Percentiles rank a stretch among this genome's conserved stretches.
Evolutionary conservation across 2,797 vertebrate genomes (phyloP).

Genomic region (Myoxocephalus aenaeus): DNA sequence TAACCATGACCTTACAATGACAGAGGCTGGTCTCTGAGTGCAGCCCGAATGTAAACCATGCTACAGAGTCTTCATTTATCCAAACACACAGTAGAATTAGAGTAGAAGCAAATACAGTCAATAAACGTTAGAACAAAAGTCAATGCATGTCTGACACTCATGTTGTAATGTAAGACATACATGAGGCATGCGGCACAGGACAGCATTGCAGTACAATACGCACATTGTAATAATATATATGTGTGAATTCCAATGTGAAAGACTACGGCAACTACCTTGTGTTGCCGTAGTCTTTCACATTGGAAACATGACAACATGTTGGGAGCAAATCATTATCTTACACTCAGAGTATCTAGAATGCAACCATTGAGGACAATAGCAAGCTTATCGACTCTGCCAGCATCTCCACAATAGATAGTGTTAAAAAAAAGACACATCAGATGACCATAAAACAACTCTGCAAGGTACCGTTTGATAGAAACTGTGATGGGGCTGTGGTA

Average conservation of each 20-base stretch:
- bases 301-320: not conserved
- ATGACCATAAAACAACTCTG: constrained; percentile 3
- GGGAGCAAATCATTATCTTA: not conserved
- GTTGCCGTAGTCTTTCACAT: too few relatives aligned
- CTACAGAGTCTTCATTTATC: constrained; percentile 5
- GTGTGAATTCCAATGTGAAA: not conserved
- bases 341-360: not conserved
- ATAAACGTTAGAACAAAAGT: not conserved
- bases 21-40: constrained; percentile 14
- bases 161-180: not conserved
- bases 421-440: constrained; percentile 7
- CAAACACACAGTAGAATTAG: not conserved
- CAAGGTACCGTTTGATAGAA: constrained; percentile 2
- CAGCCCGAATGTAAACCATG: not conserved
- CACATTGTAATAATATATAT: not conserved
- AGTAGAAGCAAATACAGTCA: not conserved
- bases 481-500: not conserved
- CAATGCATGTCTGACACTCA: not conserved
- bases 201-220: not conserved
- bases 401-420: constrained; percentile 7
- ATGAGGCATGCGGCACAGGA: not conserved
- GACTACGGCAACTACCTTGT: not conserved
- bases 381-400: not conserved
- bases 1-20: constrained; percentile 16
- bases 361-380: not conserved